Conservation (phyloP, 2,888 invertebrate species). For the Eristalis arbustorum region DNA sequence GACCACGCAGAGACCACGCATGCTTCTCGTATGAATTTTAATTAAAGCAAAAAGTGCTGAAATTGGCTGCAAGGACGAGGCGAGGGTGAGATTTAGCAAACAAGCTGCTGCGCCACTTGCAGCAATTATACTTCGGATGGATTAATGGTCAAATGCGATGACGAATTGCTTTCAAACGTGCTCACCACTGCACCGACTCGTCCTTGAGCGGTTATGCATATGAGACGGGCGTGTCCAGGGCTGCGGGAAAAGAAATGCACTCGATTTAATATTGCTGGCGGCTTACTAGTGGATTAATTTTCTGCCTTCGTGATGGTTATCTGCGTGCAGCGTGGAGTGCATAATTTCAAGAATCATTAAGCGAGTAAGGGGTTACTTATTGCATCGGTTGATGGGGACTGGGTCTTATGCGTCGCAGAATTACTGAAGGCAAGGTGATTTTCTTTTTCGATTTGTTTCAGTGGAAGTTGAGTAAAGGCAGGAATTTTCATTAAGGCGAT, state of each 20-base stretch:
- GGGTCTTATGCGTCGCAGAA: neutral
- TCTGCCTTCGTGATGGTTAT: constrained; percentile 25
- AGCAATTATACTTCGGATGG: constrained; percentile 48
- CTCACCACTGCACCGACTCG: neutral
- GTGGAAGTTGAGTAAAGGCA: too few species aligned
- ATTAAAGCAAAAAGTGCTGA: constrained; percentile 1
- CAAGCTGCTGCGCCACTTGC: constrained; percentile 35
- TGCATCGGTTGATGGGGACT: neutral
- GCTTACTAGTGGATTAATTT: constrained; percentile 14
- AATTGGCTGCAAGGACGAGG: neutral
- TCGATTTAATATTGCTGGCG: constrained; percentile 10
- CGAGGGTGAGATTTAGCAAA: neutral
- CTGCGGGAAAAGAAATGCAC: constrained; percentile 11
- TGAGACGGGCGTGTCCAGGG: constrained; percentile 45
- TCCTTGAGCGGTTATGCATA: constrained; percentile 53
- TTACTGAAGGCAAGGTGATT: too few species aligned
- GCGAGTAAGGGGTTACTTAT: neutral
- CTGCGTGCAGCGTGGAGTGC: neutral
- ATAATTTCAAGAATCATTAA: neutral
- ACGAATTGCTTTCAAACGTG: constrained; percentile 49
- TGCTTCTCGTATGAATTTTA: constrained; percentile 53
- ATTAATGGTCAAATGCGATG: constrained; percentile 57
- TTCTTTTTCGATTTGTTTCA: too few species aligned
- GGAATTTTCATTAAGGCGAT: too few species aligned
- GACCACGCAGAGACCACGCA: constrained; percentile 17